Percentiles rank a stretch among this genome's conserved stretches.
These are phyloP conservation scores for Tetragonula carbonaria DNA, from an alignment of 2,888 invertebrate genomes.

Conservation along the genomic window DNA sequence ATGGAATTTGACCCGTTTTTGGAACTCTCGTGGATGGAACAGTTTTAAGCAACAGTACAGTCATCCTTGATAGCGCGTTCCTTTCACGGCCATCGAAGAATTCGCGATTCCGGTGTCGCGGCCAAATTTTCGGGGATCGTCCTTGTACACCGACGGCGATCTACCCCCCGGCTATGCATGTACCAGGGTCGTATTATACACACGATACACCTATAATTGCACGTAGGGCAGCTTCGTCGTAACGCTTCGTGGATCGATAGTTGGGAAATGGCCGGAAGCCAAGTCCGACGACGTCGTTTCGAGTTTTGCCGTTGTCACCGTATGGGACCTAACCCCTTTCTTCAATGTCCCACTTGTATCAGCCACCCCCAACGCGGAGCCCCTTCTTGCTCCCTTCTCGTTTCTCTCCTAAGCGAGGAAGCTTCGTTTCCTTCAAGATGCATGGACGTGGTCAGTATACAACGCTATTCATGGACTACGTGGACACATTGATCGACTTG, in stretches of 20 bases:
- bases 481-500: not conserved
- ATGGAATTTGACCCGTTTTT: slow-evolving; percentile 19
- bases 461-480: not conserved
- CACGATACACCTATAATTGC: slow-evolving; percentile 81
- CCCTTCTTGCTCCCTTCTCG: slow-evolving; percentile 4
- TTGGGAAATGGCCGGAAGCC: slow-evolving; percentile 83
- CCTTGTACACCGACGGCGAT: slow-evolving; percentile 50
- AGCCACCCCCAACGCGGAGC: slow-evolving; percentile 46
- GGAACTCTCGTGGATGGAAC: not conserved
- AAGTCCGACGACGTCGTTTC: slow-evolving; percentile 83
- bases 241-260: slow-evolving; percentile 82
- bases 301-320: slow-evolving; percentile 82
- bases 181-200: slow-evolving; percentile 64
- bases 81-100: slow-evolving; percentile 32
- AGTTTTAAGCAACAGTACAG: slow-evolving; percentile 1
- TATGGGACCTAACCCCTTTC: slow-evolving; percentile 78
- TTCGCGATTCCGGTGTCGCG: slow-evolving; percentile 35
- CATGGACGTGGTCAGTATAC: not conserved
- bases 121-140: slow-evolving; percentile 59
- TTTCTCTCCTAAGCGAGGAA: not conserved
- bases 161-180: slow-evolving; percentile 37
- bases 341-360: slow-evolving; percentile 78
- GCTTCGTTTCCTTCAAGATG: slow-evolving; percentile 1
- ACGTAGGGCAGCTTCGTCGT: slow-evolving; percentile 79
- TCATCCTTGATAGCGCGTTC: slow-evolving; percentile 29